A percentile compares a stretch with the other conserved stretches of the same genome.
Evolutionary conservation across 2,888 invertebrate genomes (phyloP).

Genomic region (Machimus rusticus): DNA sequence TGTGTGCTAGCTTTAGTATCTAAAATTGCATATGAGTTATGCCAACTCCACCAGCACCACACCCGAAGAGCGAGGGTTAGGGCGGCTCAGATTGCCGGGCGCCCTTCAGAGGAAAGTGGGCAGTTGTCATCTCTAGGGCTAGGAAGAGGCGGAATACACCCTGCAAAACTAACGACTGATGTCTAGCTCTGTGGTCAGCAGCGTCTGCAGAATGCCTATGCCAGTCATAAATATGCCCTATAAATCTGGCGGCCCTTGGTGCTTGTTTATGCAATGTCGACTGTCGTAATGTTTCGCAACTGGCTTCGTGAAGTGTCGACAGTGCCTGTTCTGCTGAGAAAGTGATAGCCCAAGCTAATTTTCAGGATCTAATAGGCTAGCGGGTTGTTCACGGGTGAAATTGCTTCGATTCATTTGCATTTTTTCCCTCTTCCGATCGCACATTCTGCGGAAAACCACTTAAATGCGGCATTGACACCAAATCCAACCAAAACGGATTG

Average conservation of each 20-base stretch:
- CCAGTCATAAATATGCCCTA: background rate
- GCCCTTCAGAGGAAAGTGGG: background rate
- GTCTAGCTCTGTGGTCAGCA: background rate
- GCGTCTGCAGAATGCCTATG: background rate
- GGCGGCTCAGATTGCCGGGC: background rate
- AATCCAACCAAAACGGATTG: background rate
- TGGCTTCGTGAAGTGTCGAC: background rate
- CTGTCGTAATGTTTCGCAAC: background rate
- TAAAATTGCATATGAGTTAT: background rate
- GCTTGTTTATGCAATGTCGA: background rate
- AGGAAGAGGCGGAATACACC: background rate
- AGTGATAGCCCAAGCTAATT: background rate
- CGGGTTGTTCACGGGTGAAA: background rate
- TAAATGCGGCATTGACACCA: background rate
- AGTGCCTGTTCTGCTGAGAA: background rate
- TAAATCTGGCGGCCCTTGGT: background rate
- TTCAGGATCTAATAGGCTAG: background rate
- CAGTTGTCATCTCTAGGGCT: background rate
- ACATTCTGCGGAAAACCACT: background rate
- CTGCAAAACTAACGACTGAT: background rate
- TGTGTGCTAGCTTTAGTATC: background rate
- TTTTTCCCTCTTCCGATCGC: background rate
- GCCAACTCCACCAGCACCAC: background rate
- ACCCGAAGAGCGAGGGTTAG: background rate
- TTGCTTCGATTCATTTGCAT: background rate